Conservation (phyloP, 2,888 invertebrate genomes). For the Oeneis ivallda region DNA sequence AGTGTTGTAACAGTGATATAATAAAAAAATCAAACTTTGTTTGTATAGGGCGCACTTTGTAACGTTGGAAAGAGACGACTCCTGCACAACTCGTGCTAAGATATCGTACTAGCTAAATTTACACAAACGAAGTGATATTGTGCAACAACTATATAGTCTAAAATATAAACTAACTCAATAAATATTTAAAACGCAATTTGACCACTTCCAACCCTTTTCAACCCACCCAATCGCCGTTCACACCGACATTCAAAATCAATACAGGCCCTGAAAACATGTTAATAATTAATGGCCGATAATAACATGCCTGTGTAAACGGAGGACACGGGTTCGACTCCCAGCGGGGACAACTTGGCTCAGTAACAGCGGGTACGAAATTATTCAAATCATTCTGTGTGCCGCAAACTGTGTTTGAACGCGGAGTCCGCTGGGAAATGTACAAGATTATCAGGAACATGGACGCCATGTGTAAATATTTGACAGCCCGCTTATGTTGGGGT, state of each 20-base stretch:
- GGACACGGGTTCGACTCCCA: slow-evolving; percentile 38
- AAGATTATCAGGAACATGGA: slow-evolving; percentile 31
- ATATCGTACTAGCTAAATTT: no score
- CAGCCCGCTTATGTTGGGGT: slow-evolving; percentile 15
- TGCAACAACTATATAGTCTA: no score
- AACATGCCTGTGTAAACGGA: slow-evolving; percentile 34
- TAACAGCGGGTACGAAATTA: slow-evolving; percentile 33
- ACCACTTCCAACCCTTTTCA: slow-evolving; percentile 8
- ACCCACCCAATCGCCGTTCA: background rate
- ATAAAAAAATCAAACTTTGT: no score
- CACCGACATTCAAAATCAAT: slow-evolving; percentile 29
- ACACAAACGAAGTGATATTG: no score
- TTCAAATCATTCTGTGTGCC: slow-evolving; percentile 32
- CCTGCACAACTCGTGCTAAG: no score
- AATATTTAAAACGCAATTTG: slow-evolving; percentile 19
- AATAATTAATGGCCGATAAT: slow-evolving; percentile 37
- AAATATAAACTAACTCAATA: slow-evolving; percentile 11
- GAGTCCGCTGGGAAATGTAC: slow-evolving; percentile 28
- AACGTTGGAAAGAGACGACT: no score
- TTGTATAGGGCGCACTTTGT: no score
- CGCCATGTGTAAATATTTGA: slow-evolving; percentile 27
- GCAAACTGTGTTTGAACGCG: slow-evolving; percentile 18
- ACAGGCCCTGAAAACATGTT: slow-evolving; percentile 22
- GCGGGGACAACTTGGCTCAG: slow-evolving; percentile 34
- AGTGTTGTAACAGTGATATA: no score